Evolutionary conservation across 1,140 invertebrate genomes (phyloP).

Genomic region (Helicoverpa zea): DNA sequence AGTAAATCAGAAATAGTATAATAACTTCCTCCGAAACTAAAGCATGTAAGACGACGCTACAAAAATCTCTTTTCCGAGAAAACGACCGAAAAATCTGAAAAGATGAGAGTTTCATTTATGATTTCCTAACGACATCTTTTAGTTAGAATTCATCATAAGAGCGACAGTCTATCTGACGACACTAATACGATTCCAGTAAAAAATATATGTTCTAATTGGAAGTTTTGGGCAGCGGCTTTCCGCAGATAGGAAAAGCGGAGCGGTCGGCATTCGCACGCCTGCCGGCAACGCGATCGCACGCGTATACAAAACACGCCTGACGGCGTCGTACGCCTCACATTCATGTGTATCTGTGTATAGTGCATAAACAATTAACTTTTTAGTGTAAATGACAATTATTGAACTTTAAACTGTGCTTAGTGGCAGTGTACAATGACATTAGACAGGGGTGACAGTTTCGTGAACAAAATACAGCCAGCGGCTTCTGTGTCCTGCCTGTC

Average conservation of each 20-base stretch:
- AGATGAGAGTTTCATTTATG: constrained; percentile 17
- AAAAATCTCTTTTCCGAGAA: constrained; percentile 22
- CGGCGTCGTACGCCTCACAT: constrained; percentile 1
- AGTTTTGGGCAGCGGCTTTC: constrained; percentile 73
- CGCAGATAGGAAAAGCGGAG: constrained; percentile 71
- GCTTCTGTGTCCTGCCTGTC: constrained; percentile 85
- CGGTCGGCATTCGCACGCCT: constrained; percentile 67
- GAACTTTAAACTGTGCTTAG: constrained; percentile 38
- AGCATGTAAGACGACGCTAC: constrained; percentile 17
- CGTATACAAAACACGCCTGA: not conserved
- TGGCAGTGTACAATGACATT: constrained; percentile 77
- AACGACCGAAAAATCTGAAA: not conserved
- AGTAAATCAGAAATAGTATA: constrained; percentile 2
- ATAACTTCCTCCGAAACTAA: not conserved
- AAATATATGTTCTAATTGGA: constrained; percentile 60
- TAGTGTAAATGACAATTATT: constrained; percentile 40
- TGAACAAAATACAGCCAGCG: constrained; percentile 84
- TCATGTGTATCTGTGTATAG: constrained; percentile 43
- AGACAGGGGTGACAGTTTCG: constrained; percentile 78
- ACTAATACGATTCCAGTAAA: constrained; percentile 63
- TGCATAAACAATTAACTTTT: constrained; percentile 20
- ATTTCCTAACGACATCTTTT: constrained; percentile 37
- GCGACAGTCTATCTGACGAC: constrained; percentile 42
- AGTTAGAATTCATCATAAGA: constrained; percentile 41
- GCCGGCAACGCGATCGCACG: constrained; percentile 67